Percentiles rank a stretch among this genome's conserved stretches.
Evolutionary conservation across 92 coral and sea anemone species (phyloP).

Genomic region (Parazoanthus atlanticus): DNA sequence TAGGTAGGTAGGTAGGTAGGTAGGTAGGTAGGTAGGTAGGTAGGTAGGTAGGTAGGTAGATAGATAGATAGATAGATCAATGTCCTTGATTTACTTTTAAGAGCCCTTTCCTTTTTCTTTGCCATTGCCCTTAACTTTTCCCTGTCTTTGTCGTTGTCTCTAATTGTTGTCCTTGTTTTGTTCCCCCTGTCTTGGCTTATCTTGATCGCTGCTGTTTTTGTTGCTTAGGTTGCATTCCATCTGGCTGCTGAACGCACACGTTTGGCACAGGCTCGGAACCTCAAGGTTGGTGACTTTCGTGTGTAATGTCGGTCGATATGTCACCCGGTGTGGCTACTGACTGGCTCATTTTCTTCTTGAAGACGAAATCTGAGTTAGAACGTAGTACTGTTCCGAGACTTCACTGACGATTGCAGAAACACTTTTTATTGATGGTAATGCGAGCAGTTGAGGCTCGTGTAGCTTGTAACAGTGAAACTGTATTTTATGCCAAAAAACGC

Average conservation of each 20-base stretch:
- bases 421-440: too few relatives aligned
- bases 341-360: not conserved
- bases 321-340: not conserved
- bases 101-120: not conserved
- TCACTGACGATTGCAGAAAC: not conserved
- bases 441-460: too few relatives aligned
- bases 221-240: conserved; percentile 73
- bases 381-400: not conserved
- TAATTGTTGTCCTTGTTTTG: not conserved
- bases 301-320: not conserved
- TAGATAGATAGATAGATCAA: too few relatives aligned
- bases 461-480: too few relatives aligned
- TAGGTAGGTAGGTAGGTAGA: too few relatives aligned
- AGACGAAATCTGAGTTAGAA: not conserved
- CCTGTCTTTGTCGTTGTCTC: not conserved
- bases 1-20: too few relatives aligned
- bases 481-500: too few relatives aligned
- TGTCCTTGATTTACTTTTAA: too few relatives aligned
- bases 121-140: not conserved
- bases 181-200: not conserved
- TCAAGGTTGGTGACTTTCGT: conserved; percentile 47
- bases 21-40: too few relatives aligned
- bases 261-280: conserved; percentile 74
- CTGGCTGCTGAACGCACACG: conserved; percentile 67
- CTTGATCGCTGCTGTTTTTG: not conserved